phyloP scores from a whole-genome alignment of 2,797 vertebrate species.

The Oreochromis mossambicus region DNA sequence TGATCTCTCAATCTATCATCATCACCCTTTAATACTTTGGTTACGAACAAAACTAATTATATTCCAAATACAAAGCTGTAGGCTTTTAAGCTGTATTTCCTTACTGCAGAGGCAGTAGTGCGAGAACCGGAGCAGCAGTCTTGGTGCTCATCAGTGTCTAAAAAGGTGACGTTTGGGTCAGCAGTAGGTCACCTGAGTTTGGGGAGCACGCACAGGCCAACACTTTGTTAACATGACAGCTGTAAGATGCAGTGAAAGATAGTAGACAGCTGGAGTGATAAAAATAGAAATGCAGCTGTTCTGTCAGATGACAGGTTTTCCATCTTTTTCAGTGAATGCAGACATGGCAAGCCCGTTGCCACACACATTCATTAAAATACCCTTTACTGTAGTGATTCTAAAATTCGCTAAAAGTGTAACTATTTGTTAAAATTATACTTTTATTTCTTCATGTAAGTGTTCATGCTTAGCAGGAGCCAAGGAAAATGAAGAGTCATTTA shows the following conservation, averaged over 20 bases:
- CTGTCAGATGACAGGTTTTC: not conserved
- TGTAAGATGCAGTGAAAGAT: not conserved
- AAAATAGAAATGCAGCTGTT: not conserved
- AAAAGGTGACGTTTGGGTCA: not conserved
- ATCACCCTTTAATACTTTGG: not conserved
- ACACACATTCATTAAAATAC: not conserved
- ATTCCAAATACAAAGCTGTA: not conserved
- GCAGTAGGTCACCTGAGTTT: not conserved
- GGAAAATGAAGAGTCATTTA: not conserved
- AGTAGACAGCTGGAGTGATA: not conserved
- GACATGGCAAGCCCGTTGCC: not conserved
- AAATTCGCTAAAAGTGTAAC: accelerated
- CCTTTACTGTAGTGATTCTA: not conserved
- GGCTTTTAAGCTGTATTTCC: not conserved
- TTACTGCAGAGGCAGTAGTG: not conserved
- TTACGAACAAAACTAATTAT: not conserved
- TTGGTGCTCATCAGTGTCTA: not conserved
- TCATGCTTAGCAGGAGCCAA: not conserved
- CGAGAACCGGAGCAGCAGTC: not conserved
- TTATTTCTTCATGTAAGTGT: not conserved
- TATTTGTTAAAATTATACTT: not conserved
- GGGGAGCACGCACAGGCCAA: not conserved
- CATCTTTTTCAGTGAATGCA: not conserved
- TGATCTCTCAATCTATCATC: not conserved
- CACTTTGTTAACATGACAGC: not conserved